Evolutionary conservation across 2,797 vertebrate species (phyloP), one percentile per base, ranked within the genome.

Genomic region (Peromyscus aztecus): DNA sequence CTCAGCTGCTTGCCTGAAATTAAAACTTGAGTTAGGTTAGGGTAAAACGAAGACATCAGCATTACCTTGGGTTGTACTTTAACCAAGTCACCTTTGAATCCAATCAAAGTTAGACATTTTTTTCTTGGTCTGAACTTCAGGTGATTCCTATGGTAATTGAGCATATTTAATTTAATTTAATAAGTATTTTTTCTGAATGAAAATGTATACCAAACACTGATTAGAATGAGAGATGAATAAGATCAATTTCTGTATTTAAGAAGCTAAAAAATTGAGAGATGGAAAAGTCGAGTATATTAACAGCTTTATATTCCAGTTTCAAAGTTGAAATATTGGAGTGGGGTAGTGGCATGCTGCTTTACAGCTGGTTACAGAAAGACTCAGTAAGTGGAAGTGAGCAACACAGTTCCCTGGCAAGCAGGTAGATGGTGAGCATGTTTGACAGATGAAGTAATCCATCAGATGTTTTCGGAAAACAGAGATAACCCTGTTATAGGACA

Each of bases 161-260:
- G 11, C 12, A 61, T 95, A 63, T 80, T 96, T 95, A 91, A 96
- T 94, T 96, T 93, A n/a, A 24, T 87, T 97, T 96, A 94, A 91
- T 93, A 94, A 94, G 89, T 96, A 97, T 92, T 97, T 93, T 87
- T 88, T 75, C 88, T 81, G 71, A 91, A 3, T 92, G 23, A 77
- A 85, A 88, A 89, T 83, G 40, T 77, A 23, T 43, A 92, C 29
- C 77, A 94, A 94, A 57, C 17, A 92, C 14, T 86, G 61, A 90
- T 4, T 13, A 57, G 49, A 94, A 93, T 52, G 24, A 95, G 40
- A 88, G 37, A 84, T 82, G 40, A 67, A 21, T 78, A 80, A 80
- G 24, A 82, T 92, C 31, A 91, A 81, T 37, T 16, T 91, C 65
- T 94, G 59, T 24, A 86, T 13, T 52, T 81, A 86, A 89, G 43